These are phyloP conservation scores for Hydriomena furcata DNA, from an alignment of 2,888 invertebrate species.

Conservation along the genomic window DNA sequence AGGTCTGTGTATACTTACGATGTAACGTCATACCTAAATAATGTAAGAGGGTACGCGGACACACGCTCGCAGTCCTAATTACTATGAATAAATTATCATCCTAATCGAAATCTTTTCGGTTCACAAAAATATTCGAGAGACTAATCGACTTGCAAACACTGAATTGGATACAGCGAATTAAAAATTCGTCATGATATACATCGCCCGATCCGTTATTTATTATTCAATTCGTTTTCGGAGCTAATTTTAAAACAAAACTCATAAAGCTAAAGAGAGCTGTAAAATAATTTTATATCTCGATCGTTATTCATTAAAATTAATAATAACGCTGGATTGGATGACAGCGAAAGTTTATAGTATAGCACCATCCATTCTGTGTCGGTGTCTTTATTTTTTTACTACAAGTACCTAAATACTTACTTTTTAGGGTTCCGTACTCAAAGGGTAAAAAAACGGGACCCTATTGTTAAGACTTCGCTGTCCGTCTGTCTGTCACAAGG, in stretches of 20 bases:
- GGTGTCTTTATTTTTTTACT: background rate
- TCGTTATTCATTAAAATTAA: conserved; percentile 22
- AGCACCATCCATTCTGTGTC: conserved; percentile 3
- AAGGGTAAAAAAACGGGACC: no score
- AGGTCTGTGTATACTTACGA: background rate
- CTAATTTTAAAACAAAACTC: conserved; percentile 25
- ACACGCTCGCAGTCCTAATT: conserved; percentile 44
- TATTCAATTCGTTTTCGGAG: conserved; percentile 25
- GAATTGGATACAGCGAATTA: conserved; percentile 34
- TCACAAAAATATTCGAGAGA: conserved; percentile 44
- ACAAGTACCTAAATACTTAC: no score
- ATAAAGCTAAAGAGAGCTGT: conserved; percentile 24
- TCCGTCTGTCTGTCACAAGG: no score
- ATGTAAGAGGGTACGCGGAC: conserved; percentile 23
- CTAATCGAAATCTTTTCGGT: conserved; percentile 45
- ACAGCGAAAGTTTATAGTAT: conserved; percentile 14
- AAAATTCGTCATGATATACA: conserved; percentile 28
- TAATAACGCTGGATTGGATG: conserved; percentile 16
- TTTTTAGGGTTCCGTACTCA: no score
- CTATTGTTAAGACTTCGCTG: no score
- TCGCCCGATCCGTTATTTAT: conserved; percentile 24
- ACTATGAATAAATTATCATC: conserved; percentile 54
- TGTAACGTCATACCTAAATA: background rate
- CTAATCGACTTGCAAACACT: conserved; percentile 54
- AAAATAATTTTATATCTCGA: conserved; percentile 24